Evolutionary conservation across 2,113 vertebrate species (phyloP), one percentile per base, ranked within the genome.

Genomic region (Zosterops borbonicus): DNA sequence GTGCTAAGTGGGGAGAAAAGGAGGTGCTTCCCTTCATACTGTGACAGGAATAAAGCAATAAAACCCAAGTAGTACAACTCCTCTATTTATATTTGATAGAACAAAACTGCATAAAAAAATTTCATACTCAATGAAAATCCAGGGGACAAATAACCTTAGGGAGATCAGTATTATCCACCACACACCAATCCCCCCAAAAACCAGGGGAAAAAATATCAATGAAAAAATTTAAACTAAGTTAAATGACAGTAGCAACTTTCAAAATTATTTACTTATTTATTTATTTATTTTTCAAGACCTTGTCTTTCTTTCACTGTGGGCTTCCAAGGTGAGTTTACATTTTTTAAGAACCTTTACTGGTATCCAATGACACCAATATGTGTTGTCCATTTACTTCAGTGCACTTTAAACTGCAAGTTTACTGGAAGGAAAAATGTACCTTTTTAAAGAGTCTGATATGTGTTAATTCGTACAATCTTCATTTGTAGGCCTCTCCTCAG

Each of bases 151-250:
- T 25, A 70, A 29, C 35, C 25, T 82, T 76, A 23, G 33, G 60
- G 33, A 53, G 16, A 31, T 60, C n/a, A 35, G 21, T 75, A 68
- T 71, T 63, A 83, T 76, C 28, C 13, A 53, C 14, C 3, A 39
- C 16, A 7, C 6, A 39, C 5, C 9, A 60, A 5, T 2, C 31
- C 24, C 12, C 3, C 3, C 3, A 22, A 87, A 60, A 2, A 39
- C 11, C 1, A 9, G 4, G n/a, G 21, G 6, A 6, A 35, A 35
- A 42, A 58, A 58, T 52, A 59, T 42, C 9, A 14, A 52, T 29
- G 24, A 29, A 84, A 53, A 52, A 47, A 31, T 3, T 15, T 8
- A 68, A 79, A 29, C 3, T 9, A 46, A 60, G 6, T 69, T 52
- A 85, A 60, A 24, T 64, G 27, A 17, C 19, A 63, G 21, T 60